A percentile compares a stretch with the other conserved stretches of the same genome.
Conservation (phyloP, 1,140 invertebrate genomes). For the Philaenus spumarius region DNA sequence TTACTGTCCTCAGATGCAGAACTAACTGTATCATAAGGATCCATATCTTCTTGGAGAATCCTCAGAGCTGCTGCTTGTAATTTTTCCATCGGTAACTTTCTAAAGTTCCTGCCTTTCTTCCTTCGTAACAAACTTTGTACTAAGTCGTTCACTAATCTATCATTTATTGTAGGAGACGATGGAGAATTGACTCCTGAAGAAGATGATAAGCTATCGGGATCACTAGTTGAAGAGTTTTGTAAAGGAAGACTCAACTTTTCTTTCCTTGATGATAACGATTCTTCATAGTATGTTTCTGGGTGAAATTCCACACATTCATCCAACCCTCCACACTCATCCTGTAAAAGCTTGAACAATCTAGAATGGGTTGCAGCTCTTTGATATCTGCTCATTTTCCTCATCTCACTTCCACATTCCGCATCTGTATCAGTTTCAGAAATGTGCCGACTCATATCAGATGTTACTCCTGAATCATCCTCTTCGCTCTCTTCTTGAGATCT, state of each 20-base stretch:
- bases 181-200: conserved; percentile 47
- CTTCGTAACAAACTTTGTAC: conserved; percentile 47
- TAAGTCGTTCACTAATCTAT: conserved; percentile 48
- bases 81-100: conserved; percentile 47
- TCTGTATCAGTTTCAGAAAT: conserved; percentile 60
- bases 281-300: neutral
- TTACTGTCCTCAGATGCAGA: conserved; percentile 32
- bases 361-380: conserved; percentile 65
- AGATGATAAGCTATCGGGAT: conserved; percentile 29
- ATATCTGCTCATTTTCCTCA: conserved; percentile 51
- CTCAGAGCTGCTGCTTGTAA: conserved; percentile 48
- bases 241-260: conserved; percentile 39
- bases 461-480: conserved; percentile 64
- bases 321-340: conserved; percentile 45
- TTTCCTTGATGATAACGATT: conserved; percentile 31
- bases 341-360: conserved; percentile 57
- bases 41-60: conserved; percentile 45
- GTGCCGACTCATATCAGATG: conserved; percentile 59
- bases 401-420: conserved; percentile 47
- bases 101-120: conserved; percentile 45
- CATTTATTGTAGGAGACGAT: conserved; percentile 45
- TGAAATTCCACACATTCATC: conserved; percentile 34
- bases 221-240: conserved; percentile 18
- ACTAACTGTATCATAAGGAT: conserved; percentile 37
- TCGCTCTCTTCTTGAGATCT: conserved; percentile 49